phyloP scores from a whole-genome alignment of 2,113 vertebrate genomes.

The Gymnogyps californianus region DNA sequence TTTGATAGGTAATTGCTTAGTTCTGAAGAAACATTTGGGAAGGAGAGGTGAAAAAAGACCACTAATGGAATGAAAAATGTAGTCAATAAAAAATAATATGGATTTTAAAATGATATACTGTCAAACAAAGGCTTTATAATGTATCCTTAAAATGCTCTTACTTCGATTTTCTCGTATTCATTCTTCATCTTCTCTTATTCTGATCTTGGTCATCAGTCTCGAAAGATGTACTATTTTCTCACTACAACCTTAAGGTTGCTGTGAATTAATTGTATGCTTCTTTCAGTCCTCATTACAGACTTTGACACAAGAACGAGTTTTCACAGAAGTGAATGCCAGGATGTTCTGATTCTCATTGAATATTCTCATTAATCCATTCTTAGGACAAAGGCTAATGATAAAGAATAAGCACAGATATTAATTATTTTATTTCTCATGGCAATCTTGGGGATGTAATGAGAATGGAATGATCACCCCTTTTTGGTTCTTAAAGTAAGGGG shows the following conservation, averaged over 20 bases:
- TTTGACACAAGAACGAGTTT: slow-evolving; percentile 37
- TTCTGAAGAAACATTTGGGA: background rate
- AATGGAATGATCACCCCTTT: slow-evolving; percentile 13
- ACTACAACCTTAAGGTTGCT: background rate
- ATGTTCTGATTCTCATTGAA: slow-evolving; percentile 43
- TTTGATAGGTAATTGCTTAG: background rate
- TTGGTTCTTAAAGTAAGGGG: background rate
- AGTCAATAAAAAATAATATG: background rate
- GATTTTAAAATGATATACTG: background rate
- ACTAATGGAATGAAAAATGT: background rate
- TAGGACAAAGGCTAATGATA: slow-evolving; percentile 44
- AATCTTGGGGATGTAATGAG: slow-evolving; percentile 21
- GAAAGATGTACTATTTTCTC: background rate
- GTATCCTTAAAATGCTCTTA: background rate
- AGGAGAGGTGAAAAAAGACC: background rate
- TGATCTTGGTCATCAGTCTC: background rate
- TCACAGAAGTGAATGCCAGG: slow-evolving; percentile 9
- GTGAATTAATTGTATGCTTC: slow-evolving; percentile 26
- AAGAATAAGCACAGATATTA: slow-evolving; percentile 36
- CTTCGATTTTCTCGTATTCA: background rate
- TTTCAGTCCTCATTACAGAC: slow-evolving; percentile 52
- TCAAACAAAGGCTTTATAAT: background rate
- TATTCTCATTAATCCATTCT: slow-evolving; percentile 62
- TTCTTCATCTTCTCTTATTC: background rate
- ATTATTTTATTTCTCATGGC: slow-evolving; percentile 57